Base-by-base conservation (phyloP, 2,797 vertebrate genomes). In the Erpetoichthys calabaricus region DNA sequence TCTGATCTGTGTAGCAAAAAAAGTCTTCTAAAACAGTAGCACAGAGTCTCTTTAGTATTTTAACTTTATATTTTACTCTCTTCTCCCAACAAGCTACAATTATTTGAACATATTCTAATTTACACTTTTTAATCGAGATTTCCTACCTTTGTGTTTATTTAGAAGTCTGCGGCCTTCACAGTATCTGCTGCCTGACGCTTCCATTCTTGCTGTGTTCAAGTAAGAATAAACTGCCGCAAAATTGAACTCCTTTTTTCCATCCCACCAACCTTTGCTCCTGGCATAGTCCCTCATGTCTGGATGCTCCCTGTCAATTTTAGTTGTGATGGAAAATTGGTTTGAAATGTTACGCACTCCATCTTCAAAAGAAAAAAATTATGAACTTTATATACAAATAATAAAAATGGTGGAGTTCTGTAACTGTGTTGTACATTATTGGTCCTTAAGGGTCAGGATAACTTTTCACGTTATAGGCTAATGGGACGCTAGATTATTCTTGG, bases 281-380 rank as follows among this genome's bases (percentile, higher is more conserved):
- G 95, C 94, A 47, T 98, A 86, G 59, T 71, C 80, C 66, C 82
- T 91, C 81, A 94, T 5, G 51, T 73, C 65, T 41, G 89, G 87
- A 66, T 99, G 95, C 58, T 92, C 91, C 68, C 69, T 85, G 76
- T 96, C 90, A 55, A 98, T 89, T 69, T 88, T 92, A 8, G 88
- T 94, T n/a, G 86, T 94, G 75, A 99, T 89, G 52, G 87, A 87
- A 55, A 98, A 86, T 73, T 94, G 86, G 68, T 97, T 89, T 56
- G 87, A 89, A 81, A 98, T 98, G 77, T 99, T 98, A 49, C 91
- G 84, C 70, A 86, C 57, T 6, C 92, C 90, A 45, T 70, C 94
- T 98, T 57, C 25, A 41, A 7, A 43, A 59, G 67, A 58, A 6
- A 52, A 4, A 60, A 60, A 60, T 10, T 56, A 60, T 9, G 57